phyloP scores from a whole-genome alignment of 2,113 vertebrate genomes.

The Ceyx cyanopectus region DNA sequence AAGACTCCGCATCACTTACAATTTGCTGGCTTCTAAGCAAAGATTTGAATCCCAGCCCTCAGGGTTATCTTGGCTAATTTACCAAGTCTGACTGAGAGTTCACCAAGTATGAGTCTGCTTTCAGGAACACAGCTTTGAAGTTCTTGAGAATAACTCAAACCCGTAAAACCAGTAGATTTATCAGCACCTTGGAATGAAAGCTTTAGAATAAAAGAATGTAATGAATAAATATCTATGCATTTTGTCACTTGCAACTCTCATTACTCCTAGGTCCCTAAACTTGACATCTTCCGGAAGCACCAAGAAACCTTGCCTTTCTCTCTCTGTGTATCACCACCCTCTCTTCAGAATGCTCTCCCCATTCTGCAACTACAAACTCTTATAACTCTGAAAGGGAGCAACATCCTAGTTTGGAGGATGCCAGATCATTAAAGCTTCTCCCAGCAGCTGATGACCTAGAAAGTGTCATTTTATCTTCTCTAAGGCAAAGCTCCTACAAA shows the following conservation, averaged over 20 bases:
- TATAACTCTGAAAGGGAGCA: not conserved
- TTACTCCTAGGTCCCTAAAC: not conserved
- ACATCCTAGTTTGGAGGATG: not conserved
- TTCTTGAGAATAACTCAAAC: not conserved
- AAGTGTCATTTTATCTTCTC: not conserved
- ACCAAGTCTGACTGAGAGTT: not conserved
- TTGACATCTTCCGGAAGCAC: not conserved
- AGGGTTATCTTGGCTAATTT: not conserved
- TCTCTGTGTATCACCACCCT: not conserved
- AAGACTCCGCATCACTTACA: not conserved
- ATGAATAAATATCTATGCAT: not conserved
- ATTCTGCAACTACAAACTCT: not conserved
- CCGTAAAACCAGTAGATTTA: not conserved
- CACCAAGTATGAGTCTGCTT: rapidly evolving
- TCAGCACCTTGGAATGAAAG: not conserved
- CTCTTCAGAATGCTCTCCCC: not conserved
- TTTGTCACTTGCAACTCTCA: not conserved
- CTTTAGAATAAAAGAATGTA: not conserved
- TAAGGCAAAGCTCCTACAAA: not conserved
- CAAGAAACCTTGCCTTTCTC: not conserved
- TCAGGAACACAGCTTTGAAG: not conserved
- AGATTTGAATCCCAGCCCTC: not conserved
- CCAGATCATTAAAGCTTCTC: not conserved
- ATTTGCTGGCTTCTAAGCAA: not conserved
- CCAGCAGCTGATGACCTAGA: not conserved